Percentiles rank a stretch among this genome's conserved stretches.
Conservation (phyloP, 2,113 vertebrate species). For the Apus apus region DNA sequence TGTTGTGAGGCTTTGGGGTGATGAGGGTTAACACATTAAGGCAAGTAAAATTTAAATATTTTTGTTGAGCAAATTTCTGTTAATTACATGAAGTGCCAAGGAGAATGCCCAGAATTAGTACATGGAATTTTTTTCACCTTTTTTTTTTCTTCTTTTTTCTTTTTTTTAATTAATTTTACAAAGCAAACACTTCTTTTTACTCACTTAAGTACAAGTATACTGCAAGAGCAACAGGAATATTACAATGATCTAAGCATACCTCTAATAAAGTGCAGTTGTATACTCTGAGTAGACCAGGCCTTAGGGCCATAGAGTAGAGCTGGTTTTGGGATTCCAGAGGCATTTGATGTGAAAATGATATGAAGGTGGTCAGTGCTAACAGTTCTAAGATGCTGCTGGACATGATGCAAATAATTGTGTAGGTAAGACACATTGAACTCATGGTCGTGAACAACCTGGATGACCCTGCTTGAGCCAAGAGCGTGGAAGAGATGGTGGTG, state of each 20-base stretch:
- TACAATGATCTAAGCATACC: no score
- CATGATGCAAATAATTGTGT: fast-evolving
- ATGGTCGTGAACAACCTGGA: not conserved
- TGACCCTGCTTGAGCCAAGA: not conserved
- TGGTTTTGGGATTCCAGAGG: not conserved
- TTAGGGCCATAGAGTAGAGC: not conserved
- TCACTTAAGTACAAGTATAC: no score
- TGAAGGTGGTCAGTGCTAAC: not conserved
- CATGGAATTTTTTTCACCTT: not conserved
- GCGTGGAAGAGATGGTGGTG: not conserved
- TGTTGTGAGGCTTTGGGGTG: not conserved
- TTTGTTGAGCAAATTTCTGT: not conserved
- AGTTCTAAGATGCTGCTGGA: not conserved
- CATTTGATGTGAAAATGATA: not conserved
- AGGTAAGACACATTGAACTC: not conserved
- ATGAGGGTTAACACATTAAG: not conserved
- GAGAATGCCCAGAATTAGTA: no score
- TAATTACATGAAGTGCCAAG: no score
- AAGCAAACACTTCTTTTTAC: no score
- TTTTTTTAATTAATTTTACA: no score
- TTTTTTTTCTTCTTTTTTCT: not conserved
- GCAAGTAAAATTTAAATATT: not conserved
- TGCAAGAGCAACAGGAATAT: no score
- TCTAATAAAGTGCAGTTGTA: no score
- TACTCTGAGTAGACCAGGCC: not conserved